Percentiles rank a stretch among this genome's conserved stretches.
These are phyloP conservation scores for Ichneumoninae sp. DNA, from an alignment of 2,888 invertebrate genomes.

Conservation along the genomic window DNA sequence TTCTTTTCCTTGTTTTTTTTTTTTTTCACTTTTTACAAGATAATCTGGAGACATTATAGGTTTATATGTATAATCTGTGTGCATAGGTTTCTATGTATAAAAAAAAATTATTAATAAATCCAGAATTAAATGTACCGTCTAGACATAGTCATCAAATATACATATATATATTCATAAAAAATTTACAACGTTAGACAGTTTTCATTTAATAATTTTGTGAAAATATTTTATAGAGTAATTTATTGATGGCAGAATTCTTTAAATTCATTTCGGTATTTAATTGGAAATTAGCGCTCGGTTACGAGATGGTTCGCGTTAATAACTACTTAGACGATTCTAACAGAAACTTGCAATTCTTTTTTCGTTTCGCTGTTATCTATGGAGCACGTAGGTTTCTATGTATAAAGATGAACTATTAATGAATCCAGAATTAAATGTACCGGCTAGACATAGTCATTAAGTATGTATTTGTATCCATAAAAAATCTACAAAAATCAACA, in stretches of 20 bases:
- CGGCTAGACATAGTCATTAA: too few species aligned
- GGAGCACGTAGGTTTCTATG: too few species aligned
- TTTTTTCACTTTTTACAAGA: not conserved
- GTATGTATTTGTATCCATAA: too few species aligned
- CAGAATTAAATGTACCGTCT: not conserved
- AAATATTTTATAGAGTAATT: not conserved
- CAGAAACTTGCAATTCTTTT: too few species aligned
- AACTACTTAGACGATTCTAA: too few species aligned
- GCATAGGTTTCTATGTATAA: not conserved
- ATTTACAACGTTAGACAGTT: not conserved
- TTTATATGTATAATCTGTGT: not conserved
- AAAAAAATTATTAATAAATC: not conserved
- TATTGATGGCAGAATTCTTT: too few species aligned
- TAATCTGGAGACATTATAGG: not conserved
- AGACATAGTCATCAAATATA: not conserved
- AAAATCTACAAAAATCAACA: too few species aligned
- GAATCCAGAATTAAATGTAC: not conserved
- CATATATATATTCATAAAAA: not conserved
- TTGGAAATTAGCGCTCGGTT: constrained; percentile 84
- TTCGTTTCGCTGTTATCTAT: too few species aligned
- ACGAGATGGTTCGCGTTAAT: constrained; percentile 86
- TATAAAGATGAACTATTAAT: not conserved
- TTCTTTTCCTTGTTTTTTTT: too few species aligned
- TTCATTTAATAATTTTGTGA: not conserved
- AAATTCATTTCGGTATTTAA: constrained; percentile 63